Evolutionary conservation across 30 jellyfish, hydroid and myxozoan genomes (phyloP), one percentile per base, ranked within the genome.

Genomic region (Nemopilema nomurai): DNA sequence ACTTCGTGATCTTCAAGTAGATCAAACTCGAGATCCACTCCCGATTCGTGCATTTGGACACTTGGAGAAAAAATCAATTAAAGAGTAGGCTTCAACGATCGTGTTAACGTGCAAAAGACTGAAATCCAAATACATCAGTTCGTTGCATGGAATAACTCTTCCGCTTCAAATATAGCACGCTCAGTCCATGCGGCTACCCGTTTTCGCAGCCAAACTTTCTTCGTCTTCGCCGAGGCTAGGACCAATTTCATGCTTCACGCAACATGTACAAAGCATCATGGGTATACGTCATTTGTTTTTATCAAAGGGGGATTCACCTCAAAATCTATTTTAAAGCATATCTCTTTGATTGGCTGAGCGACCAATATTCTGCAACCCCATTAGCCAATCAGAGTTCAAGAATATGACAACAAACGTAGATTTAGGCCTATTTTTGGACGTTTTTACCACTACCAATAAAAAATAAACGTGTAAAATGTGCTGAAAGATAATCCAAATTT

Each of bases 41-140:
- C 96, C 90, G 96, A 87, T 69, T 87, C 96, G 89, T 76, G 90
- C 96, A 87, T 87, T 73, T 76, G 96, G 89, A 71, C 82, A 79
- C 93, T 64, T 84, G 32, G 8, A 33, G 49, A 84, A 84, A 28
- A 77, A 17, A 8, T 65, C 72, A 73, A 24, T 51, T 41, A 57
- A 0, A 24, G 72, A 22, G 72, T 49, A 26, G 51, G 28, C 85
- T 67, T 57, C 68, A 19, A 52, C 50, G 63, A 49, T 66, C n/a
- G 68, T 27, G 62, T 31, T 18, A 8, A 51, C 79, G 23, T 22
- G 18, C 16, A 63, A 62, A 71, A 7, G 7, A 21, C 49, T 20
- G 49, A 57, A 30, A 18, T 67, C 74, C 64, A 49, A 70, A 70
- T 71, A 78, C 91, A 71, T 70, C 21, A 49, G 82, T 70, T 69